Evolutionary conservation across 2,113 vertebrate genomes (phyloP).

Genomic region (Callocephalon fimbriatum): DNA sequence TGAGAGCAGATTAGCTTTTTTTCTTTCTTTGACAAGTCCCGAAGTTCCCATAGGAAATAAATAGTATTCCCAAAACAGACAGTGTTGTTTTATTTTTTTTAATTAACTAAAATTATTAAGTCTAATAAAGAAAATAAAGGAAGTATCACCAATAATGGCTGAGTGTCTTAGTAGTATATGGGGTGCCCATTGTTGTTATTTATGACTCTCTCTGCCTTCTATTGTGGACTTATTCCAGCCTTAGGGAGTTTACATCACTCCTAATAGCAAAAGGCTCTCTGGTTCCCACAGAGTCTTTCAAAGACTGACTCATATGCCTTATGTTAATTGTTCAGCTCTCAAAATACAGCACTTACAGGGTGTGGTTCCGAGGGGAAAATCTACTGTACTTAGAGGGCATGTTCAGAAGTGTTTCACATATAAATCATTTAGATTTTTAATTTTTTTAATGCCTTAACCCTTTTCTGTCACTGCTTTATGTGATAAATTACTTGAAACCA

Average conservation of each 20-base stretch:
- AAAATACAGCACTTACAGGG: constrained; percentile 84
- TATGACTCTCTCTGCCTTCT: constrained; percentile 79
- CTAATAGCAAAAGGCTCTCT: constrained; percentile 83
- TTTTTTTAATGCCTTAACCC: constrained; percentile 62
- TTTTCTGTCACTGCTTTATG: constrained; percentile 37
- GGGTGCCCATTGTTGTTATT: constrained; percentile 78
- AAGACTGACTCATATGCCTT: constrained; percentile 87
- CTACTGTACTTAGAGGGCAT: constrained; percentile 84
- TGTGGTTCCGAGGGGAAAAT: constrained; percentile 82
- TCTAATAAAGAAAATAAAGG: constrained; percentile 67
- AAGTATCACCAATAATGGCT: constrained; percentile 54
- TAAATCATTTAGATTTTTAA: constrained; percentile 76
- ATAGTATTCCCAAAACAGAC: constrained; percentile 60
- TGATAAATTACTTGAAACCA: constrained; percentile 18
- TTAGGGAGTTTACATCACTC: constrained; percentile 88
- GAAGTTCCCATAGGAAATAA: constrained; percentile 79
- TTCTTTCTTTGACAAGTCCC: constrained; percentile 65
- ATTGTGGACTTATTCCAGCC: constrained; percentile 84
- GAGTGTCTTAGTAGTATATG: constrained; percentile 54
- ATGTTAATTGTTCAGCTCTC: constrained; percentile 89
- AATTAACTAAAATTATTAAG: constrained; percentile 65
- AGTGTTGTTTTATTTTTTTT: constrained; percentile 45
- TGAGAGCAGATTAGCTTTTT: constrained; percentile 67
- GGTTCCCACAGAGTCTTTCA: constrained; percentile 91
- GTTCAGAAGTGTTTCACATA: constrained; percentile 85